Evolutionary conservation across 2,888 invertebrate genomes (phyloP).

Genomic region (Phyto melanocephala): DNA sequence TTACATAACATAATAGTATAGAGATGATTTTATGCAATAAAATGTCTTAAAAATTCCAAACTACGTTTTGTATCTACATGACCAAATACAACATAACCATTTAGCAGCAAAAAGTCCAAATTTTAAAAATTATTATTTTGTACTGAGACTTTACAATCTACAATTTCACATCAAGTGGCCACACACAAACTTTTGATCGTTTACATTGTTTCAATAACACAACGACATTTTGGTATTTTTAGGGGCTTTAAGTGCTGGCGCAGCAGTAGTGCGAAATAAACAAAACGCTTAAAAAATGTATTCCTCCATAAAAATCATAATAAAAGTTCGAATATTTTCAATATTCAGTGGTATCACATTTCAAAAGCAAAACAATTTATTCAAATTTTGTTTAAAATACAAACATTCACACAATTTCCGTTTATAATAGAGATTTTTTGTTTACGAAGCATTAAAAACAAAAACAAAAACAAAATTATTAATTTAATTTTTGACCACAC

Average conservation of each 20-base stretch:
- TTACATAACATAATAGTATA: no score
- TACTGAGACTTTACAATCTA: no score
- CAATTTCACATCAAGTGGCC: not conserved
- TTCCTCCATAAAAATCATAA: not conserved
- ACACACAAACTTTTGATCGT: constrained; percentile 21
- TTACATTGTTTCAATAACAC: constrained; percentile 49
- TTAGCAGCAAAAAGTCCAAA: no score
- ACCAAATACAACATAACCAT: no score
- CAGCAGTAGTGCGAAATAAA: constrained; percentile 38
- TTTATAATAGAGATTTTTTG: constrained; percentile 8
- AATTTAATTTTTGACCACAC: constrained; percentile 31
- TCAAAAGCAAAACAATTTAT: constrained; percentile 16
- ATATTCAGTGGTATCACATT: constrained; percentile 39
- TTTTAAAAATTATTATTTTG: no score
- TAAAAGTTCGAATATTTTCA: constrained; percentile 4
- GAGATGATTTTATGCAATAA: no score
- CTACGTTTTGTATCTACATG: no score
- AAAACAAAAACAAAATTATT: not conserved
- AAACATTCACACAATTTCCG: constrained; percentile 48
- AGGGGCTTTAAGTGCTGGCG: constrained; percentile 24
- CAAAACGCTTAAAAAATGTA: not conserved
- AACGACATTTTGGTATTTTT: constrained; percentile 19
- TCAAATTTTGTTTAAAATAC: not conserved
- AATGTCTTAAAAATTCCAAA: no score
- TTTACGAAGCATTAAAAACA: constrained; percentile 39